A percentile compares a stretch with the other conserved stretches of the same genome.
These are phyloP conservation scores for Torymus tubicola DNA, from an alignment of 2,888 invertebrate species.

Conservation along the genomic window DNA sequence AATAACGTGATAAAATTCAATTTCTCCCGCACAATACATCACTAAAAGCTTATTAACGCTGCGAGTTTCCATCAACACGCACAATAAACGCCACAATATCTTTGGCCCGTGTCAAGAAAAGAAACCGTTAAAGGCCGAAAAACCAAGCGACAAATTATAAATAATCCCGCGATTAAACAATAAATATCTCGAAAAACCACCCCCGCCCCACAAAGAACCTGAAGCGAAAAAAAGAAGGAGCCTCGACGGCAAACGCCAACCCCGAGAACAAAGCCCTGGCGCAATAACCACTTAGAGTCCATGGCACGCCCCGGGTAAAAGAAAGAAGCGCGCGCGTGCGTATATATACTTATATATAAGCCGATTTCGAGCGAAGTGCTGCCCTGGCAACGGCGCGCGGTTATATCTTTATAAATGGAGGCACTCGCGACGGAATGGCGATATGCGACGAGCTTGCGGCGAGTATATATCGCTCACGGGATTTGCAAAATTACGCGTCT, in stretches of 20 bases:
- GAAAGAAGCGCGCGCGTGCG: conserved; percentile 27
- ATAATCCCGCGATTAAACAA: too few relatives aligned
- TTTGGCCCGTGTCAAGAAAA: too few relatives aligned
- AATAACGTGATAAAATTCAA: too few relatives aligned
- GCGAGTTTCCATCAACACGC: too few relatives aligned
- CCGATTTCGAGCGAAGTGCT: conserved; percentile 69
- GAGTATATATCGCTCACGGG: conserved; percentile 68
- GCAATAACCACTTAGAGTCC: conserved; percentile 75
- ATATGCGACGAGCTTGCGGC: conserved; percentile 40
- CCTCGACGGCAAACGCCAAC: conserved; percentile 53
- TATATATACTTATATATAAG: conserved; percentile 66
- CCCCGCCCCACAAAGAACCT: background rate
- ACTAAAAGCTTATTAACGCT: too few relatives aligned
- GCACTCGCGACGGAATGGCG: conserved; percentile 67
- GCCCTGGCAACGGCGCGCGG: conserved; percentile 66
- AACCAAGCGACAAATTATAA: too few relatives aligned
- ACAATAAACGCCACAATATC: too few relatives aligned
- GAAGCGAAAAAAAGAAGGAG: background rate
- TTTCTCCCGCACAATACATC: too few relatives aligned
- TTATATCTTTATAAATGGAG: conserved; percentile 77
- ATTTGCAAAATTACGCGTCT: conserved; percentile 69
- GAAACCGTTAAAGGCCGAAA: too few relatives aligned
- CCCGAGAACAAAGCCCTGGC: conserved; percentile 70
- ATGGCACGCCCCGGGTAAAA: conserved; percentile 57
- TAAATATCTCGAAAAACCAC: too few relatives aligned